Evolutionary conservation across 2,888 invertebrate genomes (phyloP).

Genomic region (Nemotelus nigrinus): DNA sequence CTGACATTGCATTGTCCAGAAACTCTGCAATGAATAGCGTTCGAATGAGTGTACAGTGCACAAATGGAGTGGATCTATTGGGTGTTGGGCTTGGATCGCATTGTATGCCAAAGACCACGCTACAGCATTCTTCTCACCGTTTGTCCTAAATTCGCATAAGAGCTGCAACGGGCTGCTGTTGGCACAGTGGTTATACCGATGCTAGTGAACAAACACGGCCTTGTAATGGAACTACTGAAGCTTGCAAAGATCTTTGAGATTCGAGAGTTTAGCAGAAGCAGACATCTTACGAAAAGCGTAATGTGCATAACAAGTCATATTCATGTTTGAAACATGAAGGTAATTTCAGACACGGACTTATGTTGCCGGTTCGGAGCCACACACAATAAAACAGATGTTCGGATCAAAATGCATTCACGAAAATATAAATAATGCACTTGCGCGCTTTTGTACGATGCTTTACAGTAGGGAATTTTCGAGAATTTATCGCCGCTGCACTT

Average conservation of each 20-base stretch:
- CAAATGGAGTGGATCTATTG: not conserved
- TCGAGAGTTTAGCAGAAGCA: not conserved
- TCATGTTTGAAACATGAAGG: constrained; percentile 24
- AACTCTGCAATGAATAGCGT: not conserved
- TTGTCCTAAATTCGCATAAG: constrained; percentile 33
- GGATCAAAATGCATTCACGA: not conserved
- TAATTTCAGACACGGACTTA: not conserved
- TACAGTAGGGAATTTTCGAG: too few relatives aligned
- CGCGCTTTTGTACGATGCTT: too few relatives aligned
- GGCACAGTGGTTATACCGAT: not conserved
- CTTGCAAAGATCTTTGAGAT: not conserved
- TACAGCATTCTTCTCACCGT: constrained; percentile 40
- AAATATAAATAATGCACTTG: not conserved
- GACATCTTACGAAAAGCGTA: not conserved
- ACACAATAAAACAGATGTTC: not conserved
- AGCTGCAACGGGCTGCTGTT: constrained; percentile 13
- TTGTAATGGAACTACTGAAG: not conserved
- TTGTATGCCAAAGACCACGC: constrained; percentile 18
- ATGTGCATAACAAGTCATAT: constrained; percentile 25
- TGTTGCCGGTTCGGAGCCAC: not conserved
- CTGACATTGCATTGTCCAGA: constrained; percentile 39
- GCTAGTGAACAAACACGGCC: not conserved
- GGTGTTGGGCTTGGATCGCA: not conserved
- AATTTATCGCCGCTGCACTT: too few relatives aligned
- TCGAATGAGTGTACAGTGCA: not conserved